Conservation (phyloP, 2,797 vertebrate species). For the Ibycter americanus region DNA sequence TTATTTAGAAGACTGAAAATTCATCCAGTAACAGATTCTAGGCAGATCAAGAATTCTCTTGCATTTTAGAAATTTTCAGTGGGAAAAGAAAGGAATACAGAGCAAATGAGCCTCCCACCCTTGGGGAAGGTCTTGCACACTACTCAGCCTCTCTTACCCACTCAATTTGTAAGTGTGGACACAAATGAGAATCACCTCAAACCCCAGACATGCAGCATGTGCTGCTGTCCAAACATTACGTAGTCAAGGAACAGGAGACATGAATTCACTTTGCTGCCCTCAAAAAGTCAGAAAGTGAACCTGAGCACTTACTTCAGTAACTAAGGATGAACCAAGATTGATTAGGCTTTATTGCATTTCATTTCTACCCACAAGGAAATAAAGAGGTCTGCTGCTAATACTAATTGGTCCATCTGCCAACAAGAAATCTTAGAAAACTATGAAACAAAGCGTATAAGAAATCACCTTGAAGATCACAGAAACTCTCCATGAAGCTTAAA, state of each 20-base stretch:
- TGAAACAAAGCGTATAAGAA: neutral
- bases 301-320: neutral
- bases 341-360: neutral
- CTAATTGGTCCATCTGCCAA: neutral
- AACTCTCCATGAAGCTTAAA: neutral
- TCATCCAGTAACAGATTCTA: neutral
- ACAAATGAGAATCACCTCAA: neutral
- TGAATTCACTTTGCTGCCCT: neutral
- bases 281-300: neutral
- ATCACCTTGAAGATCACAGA: neutral
- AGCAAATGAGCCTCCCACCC: neutral
- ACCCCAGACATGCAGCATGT: fast-evolving
- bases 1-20: neutral
- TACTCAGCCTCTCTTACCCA: neutral
- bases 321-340: neutral
- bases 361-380: neutral
- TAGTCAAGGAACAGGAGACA: fast-evolving
- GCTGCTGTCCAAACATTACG: neutral
- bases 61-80: neutral
- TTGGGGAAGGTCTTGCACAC: neutral
- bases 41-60: neutral
- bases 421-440: neutral
- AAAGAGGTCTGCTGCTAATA: neutral
- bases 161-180: neutral
- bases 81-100: neutral